phyloP scores from a whole-genome alignment of 2,797 vertebrate genomes.

The Gambusia yucatana region DNA sequence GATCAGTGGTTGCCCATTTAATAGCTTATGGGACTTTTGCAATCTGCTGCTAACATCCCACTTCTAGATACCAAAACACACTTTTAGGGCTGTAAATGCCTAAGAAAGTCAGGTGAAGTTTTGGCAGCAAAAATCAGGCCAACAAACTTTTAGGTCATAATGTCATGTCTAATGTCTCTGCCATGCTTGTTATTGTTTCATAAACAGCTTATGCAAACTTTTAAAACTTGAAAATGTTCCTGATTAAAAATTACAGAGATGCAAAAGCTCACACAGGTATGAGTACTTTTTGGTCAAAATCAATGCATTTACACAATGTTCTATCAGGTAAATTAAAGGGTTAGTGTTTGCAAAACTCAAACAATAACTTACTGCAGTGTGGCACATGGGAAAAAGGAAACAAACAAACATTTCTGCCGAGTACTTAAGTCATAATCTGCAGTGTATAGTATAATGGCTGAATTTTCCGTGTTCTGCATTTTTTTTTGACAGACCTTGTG shows the following conservation, averaged over 20 bases:
- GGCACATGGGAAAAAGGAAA: not conserved
- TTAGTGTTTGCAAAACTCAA: not conserved
- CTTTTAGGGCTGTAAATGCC: not conserved
- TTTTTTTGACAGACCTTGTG: conserved; percentile 18
- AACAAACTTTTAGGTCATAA: not conserved
- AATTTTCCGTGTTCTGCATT: not conserved
- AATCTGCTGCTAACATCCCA: not conserved
- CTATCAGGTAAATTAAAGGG: not conserved
- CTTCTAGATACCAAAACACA: not conserved
- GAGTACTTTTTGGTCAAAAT: not conserved
- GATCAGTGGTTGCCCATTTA: not conserved
- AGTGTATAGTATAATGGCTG: not conserved
- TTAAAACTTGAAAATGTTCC: not conserved
- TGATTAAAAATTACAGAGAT: not conserved
- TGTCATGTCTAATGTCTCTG: not conserved
- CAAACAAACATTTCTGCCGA: not conserved
- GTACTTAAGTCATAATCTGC: not conserved
- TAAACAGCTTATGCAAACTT: not conserved
- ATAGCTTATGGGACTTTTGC: not conserved
- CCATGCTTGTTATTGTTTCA: not conserved
- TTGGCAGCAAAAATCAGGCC: not conserved
- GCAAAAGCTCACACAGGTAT: not conserved
- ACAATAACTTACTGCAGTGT: not conserved
- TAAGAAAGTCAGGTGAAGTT: not conserved
- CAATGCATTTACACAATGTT: not conserved